Evolutionary conservation across 2,888 invertebrate genomes (phyloP).

Genomic region (Apodemia mormo): DNA sequence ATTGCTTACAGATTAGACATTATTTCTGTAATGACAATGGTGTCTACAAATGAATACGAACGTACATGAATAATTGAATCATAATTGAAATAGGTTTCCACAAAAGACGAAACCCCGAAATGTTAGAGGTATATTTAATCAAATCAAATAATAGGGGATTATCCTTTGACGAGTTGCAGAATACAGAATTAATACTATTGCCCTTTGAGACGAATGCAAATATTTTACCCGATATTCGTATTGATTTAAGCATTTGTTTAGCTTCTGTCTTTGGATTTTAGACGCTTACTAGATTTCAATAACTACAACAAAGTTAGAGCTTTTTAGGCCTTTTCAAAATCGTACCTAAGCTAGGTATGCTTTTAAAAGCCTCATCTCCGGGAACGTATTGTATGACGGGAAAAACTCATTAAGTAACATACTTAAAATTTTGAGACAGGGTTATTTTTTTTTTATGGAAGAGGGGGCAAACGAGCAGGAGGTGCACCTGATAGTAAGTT

Average conservation of each 20-base stretch:
- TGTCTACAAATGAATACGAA: not conserved
- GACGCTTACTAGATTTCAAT: not conserved
- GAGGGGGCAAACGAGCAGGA: too few relatives aligned
- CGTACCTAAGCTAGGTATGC: too few relatives aligned
- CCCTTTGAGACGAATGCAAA: not conserved
- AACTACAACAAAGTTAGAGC: too few relatives aligned
- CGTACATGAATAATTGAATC: not conserved
- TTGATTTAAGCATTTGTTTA: not conserved
- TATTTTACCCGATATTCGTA: not conserved
- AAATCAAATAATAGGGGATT: slow-evolving; percentile 10
- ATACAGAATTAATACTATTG: not conserved
- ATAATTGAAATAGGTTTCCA: not conserved
- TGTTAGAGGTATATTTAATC: not conserved
- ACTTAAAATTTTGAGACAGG: too few relatives aligned
- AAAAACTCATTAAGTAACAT: too few relatives aligned
- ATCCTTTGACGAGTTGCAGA: slow-evolving; percentile 16
- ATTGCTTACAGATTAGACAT: not conserved
- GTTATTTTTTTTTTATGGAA: too few relatives aligned
- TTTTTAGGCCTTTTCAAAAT: too few relatives aligned
- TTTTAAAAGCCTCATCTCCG: too few relatives aligned
- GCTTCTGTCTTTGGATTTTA: not conserved
- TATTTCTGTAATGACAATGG: not conserved
- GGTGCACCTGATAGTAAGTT: too few relatives aligned
- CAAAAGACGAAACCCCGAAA: slow-evolving; percentile 12
- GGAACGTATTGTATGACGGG: too few relatives aligned